Evolutionary conservation across 2,888 invertebrate species (phyloP).

Genomic region (Caenorhabditis sp.): DNA sequence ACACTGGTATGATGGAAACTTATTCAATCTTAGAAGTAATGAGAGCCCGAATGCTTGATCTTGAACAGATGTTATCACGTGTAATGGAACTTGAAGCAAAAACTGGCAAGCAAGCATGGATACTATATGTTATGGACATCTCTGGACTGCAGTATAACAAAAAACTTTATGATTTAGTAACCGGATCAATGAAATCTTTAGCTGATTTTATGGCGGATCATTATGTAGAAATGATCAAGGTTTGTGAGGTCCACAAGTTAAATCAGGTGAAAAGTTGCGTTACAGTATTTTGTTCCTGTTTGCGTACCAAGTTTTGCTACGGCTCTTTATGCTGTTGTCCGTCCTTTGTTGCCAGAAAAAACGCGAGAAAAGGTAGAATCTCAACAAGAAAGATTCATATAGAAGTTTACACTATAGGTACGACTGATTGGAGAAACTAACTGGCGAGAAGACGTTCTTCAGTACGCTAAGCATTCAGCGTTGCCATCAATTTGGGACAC

Average conservation of each 20-base stretch:
- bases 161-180: slow-evolving; percentile 75
- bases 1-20: slow-evolving; percentile 76
- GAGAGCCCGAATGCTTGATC: slow-evolving; percentile 75
- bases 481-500: slow-evolving; percentile 76
- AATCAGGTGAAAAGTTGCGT: neutral
- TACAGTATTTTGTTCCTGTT: slow-evolving; percentile 75
- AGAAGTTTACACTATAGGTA: slow-evolving; percentile 45
- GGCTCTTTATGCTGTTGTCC: slow-evolving; percentile 75
- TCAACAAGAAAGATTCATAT: neutral
- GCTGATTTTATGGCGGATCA: slow-evolving; percentile 81
- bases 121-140: slow-evolving; percentile 80
- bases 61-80: slow-evolving; percentile 77
- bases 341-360: slow-evolving; percentile 78
- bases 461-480: slow-evolving; percentile 65
- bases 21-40: slow-evolving; percentile 76
- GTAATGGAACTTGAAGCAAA: slow-evolving; percentile 76
- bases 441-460: slow-evolving; percentile 75
- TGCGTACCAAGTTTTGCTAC: slow-evolving; percentile 77
- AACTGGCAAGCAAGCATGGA: slow-evolving; percentile 79
- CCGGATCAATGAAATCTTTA: slow-evolving; percentile 75
- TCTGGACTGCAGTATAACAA: slow-evolving; percentile 77
- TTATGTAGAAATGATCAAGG: slow-evolving; percentile 81
- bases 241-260: too few species aligned
- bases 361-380: slow-evolving; percentile 76
- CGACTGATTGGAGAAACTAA: slow-evolving; percentile 65